Conservation (phyloP, 2,888 invertebrate genomes). For the Buathra laborator region DNA sequence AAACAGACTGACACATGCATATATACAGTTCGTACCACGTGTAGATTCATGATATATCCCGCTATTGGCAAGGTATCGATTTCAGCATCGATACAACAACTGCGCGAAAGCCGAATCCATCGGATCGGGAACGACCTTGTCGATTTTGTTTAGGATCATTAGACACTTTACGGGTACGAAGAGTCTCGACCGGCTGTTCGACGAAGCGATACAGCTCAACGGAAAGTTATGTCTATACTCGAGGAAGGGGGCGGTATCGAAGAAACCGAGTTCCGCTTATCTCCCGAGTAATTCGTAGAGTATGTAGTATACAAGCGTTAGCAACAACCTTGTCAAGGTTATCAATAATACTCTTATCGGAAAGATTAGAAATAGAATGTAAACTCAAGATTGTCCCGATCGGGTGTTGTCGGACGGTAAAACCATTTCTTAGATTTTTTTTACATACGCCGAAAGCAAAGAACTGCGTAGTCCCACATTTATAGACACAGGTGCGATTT, state of each 20-base stretch:
- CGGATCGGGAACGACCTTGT: slow-evolving; percentile 36
- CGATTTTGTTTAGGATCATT: slow-evolving; percentile 31
- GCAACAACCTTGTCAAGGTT: slow-evolving; percentile 62
- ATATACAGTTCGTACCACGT: not conserved
- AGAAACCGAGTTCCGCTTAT: slow-evolving; percentile 22
- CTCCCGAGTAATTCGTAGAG: not conserved
- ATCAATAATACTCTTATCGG: slow-evolving; percentile 57
- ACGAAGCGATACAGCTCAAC: not conserved
- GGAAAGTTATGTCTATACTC: not conserved
- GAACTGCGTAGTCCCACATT: not conserved
- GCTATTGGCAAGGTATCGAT: slow-evolving; percentile 49
- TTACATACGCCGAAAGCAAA: not conserved
- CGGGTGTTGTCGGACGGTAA: not conserved
- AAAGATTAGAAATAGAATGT: slow-evolving; percentile 51
- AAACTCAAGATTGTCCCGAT: slow-evolving; percentile 39
- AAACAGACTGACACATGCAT: slow-evolving; percentile 53
- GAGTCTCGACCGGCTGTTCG: not conserved
- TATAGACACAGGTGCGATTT: not conserved
- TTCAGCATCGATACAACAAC: slow-evolving; percentile 44
- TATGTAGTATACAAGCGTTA: slow-evolving; percentile 4
- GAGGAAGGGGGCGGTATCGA: not conserved
- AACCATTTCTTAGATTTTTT: not conserved
- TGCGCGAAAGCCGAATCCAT: slow-evolving; percentile 29
- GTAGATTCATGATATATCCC: slow-evolving; percentile 18
- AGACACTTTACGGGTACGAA: not conserved